phyloP scores from a whole-genome alignment of 1,140 invertebrate genomes.

The Trinorchestia longiramus region DNA sequence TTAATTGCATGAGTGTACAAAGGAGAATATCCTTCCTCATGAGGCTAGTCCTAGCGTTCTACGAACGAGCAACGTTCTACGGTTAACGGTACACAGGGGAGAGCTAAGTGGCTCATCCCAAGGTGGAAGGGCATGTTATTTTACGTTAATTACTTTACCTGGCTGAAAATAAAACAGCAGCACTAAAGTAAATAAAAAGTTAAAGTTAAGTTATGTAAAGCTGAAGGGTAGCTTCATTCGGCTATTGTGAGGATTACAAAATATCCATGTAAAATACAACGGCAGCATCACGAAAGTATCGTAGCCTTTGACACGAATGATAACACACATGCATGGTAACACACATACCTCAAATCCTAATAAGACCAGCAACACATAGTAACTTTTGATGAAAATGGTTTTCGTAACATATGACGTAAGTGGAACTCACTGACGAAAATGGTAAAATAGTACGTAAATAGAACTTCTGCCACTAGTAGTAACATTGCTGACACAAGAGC shows the following conservation, averaged over 20 bases:
- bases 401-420: too few species aligned
- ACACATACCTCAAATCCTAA: too few species aligned
- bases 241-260: neutral
- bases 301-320: neutral
- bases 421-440: too few species aligned
- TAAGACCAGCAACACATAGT: too few species aligned
- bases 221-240: neutral
- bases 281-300: neutral
- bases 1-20: too few species aligned
- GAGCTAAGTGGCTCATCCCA: neutral
- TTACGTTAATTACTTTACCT: neutral
- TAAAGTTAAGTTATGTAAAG: neutral
- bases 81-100: neutral
- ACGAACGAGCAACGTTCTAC: neutral
- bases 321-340: neutral
- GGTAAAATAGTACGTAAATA: too few species aligned
- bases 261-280: neutral
- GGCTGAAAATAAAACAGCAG: neutral
- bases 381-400: too few species aligned
- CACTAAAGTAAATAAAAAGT: neutral
- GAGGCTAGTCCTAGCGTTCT: too few species aligned
- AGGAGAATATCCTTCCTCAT: too few species aligned
- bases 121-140: neutral
- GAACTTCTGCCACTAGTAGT: too few species aligned
- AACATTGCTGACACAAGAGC: neutral